Percentiles rank a stretch among this genome's conserved stretches.
Conservation (phyloP, 2,888 invertebrate genomes). For the Lordiphosa fenestrarum region DNA sequence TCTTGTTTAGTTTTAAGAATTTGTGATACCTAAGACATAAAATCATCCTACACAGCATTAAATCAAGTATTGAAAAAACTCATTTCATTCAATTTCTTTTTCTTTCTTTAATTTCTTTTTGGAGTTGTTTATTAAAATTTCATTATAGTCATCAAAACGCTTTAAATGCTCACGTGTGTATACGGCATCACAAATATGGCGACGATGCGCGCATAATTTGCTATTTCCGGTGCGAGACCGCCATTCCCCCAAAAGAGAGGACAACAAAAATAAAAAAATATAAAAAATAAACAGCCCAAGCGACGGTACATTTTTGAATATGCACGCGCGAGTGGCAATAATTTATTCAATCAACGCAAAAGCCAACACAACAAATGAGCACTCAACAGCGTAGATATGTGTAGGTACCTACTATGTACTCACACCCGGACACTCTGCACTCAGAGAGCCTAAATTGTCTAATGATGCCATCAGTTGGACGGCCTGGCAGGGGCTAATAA, state of each 20-base stretch:
- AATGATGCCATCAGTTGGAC: constrained; percentile 70
- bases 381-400: not conserved
- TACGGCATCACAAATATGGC: constrained; percentile 20
- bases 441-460: constrained; percentile 67
- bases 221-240: constrained; percentile 52
- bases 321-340: constrained; percentile 67
- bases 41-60: too few species aligned
- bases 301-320: constrained; percentile 34
- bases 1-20: too few species aligned
- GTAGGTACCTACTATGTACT: constrained; percentile 1
- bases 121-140: too few species aligned
- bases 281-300: constrained; percentile 7
- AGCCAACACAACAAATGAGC: constrained; percentile 38
- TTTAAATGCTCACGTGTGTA: too few species aligned
- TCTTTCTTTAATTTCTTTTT: too few species aligned
- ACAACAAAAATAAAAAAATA: constrained; percentile 1
- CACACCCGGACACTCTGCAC: constrained; percentile 17
- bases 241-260: constrained; percentile 12
- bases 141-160: too few species aligned
- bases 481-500: constrained; percentile 47
- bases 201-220: constrained; percentile 55
- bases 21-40: too few species aligned
- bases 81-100: too few species aligned
- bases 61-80: too few species aligned
- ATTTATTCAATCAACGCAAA: constrained; percentile 70